phyloP scores from a whole-genome alignment of 2,888 invertebrate genomes.

The Volucella zonaria region DNA sequence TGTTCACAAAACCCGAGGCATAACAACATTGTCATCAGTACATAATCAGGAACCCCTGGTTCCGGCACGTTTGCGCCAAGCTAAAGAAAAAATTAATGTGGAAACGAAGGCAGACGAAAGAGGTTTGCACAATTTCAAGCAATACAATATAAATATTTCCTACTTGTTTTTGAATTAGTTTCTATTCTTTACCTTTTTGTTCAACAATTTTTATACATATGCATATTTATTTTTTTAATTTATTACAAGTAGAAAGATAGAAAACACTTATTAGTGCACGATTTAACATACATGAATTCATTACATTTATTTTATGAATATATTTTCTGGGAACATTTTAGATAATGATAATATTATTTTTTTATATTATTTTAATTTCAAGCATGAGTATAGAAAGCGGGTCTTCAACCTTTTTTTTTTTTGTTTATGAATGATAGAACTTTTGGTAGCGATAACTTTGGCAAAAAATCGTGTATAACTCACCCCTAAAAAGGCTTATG shows the following conservation, averaged over 20 bases:
- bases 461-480: no score
- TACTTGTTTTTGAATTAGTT: constrained; percentile 58
- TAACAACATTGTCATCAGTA: constrained; percentile 90
- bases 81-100: constrained; percentile 86
- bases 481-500: no score
- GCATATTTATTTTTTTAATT: constrained; percentile 43
- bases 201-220: constrained; percentile 9
- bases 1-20: constrained; percentile 90
- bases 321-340: constrained; percentile 15
- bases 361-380: constrained; percentile 10
- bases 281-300: constrained; percentile 1
- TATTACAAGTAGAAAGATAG: constrained; percentile 12
- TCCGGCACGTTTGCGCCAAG: constrained; percentile 85
- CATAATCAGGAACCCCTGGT: constrained; percentile 84
- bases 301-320: neutral
- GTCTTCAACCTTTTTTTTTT: no score
- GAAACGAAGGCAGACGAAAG: constrained; percentile 88
- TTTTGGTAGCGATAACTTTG: no score
- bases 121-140: constrained; percentile 81
- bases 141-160: constrained; percentile 37
- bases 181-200: constrained; percentile 31
- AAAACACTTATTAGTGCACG: constrained; percentile 33
- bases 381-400: no score
- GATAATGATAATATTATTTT: neutral
- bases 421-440: no score